These are phyloP conservation scores for Drosophila nr. perissopoda DNA, from an alignment of 2,888 invertebrate genomes.

Conservation along the genomic window DNA sequence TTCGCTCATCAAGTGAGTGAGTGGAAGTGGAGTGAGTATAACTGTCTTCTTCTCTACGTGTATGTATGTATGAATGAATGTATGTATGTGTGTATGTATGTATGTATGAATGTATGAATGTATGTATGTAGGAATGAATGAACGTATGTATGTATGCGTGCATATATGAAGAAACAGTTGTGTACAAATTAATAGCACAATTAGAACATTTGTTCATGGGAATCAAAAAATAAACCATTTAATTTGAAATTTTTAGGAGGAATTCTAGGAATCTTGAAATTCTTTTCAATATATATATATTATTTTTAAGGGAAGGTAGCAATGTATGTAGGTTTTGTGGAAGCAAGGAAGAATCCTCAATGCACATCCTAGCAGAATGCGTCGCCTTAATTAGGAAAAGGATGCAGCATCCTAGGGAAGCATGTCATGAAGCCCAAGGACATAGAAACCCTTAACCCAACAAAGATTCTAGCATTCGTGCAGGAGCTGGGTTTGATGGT, in stretches of 20 bases:
- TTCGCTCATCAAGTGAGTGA: background rate
- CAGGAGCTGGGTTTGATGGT: no score
- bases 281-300: background rate
- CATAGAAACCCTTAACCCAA: no score
- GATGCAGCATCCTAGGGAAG: no score
- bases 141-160: background rate
- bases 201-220: background rate
- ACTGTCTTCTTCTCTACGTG: background rate
- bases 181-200: background rate
- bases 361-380: no score
- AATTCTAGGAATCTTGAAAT: background rate
- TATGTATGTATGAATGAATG: background rate
- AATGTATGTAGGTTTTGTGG: no score
- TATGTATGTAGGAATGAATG: background rate
- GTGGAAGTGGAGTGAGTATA: background rate
- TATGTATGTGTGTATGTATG: background rate
- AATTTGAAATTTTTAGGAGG: background rate
- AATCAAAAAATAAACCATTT: background rate
- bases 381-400: no score
- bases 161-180: background rate
- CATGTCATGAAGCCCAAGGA: no score
- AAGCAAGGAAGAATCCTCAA: no score
- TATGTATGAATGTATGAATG: background rate
- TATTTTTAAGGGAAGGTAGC: background rate
- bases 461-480: no score